Evolutionary conservation across 2,113 vertebrate genomes (phyloP), one percentile per base, ranked within the genome.

Genomic region (Macrotis lagotis): DNA sequence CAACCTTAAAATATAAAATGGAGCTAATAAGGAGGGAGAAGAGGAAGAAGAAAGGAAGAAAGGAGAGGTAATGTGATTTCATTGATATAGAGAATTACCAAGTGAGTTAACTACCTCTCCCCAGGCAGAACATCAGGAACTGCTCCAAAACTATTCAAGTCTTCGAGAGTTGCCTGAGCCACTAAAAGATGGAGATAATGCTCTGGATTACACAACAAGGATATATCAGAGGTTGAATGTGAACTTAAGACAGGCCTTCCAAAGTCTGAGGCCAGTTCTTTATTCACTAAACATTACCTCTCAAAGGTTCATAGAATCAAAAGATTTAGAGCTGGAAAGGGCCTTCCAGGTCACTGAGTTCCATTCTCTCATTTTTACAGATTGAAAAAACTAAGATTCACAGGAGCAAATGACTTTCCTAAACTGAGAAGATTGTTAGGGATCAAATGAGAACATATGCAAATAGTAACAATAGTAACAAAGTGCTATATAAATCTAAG

Each of bases 1-100:
- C 31, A 49, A 94, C 48, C 93, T 91, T 93, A 44, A 52, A 93
- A 50, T 14, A 10, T 50, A 93, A 92, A 93, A 88, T 52, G 52
- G 48, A 93, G 50, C 91, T n/a, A 89, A 26, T n/a, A 91, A 74
- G 14, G 37, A 74, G n/a, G 37, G 66, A 44, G 37, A 74, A 16
- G 6, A 7, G 66, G 66, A 74, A 74, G n/a, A 74, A 16, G 28
- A 66, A 66, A 66, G 11, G 1, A 6, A 74, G 66, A 74, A 31
- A 28, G 31, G 14, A 66, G 25, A 59, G 26, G 53, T 2, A 28
- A 11, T 66, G 28, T 66, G 55, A 37, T 66, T 66, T 66, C 37
- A 44, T 2, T 44, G 37, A 6, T 44, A 74, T 7, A 74, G 31
- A 74, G 37, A 44, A 66, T 66, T 74, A 6, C 19, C n/a, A 6